phyloP scores from a whole-genome alignment of 2,797 vertebrate genomes.

The Euphonia xanthogaster region DNA sequence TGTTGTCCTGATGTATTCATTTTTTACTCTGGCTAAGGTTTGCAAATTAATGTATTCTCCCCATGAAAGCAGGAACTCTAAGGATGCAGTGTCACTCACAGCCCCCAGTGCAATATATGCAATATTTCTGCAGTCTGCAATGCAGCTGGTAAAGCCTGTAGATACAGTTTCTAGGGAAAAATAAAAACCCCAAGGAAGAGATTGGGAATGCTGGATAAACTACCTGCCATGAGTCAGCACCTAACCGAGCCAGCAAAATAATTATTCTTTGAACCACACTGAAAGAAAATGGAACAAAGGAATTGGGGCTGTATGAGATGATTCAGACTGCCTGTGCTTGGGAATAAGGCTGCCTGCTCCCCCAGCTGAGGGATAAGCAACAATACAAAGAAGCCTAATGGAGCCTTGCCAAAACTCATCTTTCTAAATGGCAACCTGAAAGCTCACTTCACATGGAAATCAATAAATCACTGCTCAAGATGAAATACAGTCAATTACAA shows the following conservation, averaged over 20 bases:
- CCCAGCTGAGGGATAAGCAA: neutral
- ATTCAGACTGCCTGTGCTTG: neutral
- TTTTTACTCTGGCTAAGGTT: neutral
- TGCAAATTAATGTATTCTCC: neutral
- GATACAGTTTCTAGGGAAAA: rapidly evolving
- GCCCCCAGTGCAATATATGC: neutral
- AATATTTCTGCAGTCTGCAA: neutral
- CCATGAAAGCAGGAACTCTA: neutral
- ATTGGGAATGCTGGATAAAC: neutral
- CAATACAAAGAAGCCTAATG: neutral
- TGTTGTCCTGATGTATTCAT: neutral
- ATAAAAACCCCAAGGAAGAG: neutral
- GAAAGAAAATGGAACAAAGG: neutral
- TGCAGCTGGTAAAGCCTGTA: neutral
- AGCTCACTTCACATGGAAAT: constrained; percentile 7
- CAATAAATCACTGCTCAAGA: neutral
- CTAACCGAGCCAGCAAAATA: neutral
- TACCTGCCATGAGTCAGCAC: neutral
- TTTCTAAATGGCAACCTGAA: constrained; percentile 21
- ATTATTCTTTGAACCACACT: neutral
- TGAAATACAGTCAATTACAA: neutral
- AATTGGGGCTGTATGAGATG: neutral
- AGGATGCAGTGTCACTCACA: neutral
- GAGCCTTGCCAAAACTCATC: neutral
- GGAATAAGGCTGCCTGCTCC: neutral